Base-by-base conservation (phyloP, 2,888 invertebrate species). In the Sipha maydis region DNA sequence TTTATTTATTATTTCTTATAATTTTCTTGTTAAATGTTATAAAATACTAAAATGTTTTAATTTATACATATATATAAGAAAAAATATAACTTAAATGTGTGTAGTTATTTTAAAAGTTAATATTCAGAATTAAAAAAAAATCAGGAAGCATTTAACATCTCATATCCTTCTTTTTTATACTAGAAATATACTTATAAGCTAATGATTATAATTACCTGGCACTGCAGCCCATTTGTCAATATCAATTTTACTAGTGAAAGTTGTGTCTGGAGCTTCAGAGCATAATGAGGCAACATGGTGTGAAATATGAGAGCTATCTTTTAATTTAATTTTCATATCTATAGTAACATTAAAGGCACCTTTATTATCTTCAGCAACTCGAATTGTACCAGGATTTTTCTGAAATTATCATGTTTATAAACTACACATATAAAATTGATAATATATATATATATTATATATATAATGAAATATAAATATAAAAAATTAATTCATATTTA, bases 301-400 rank as follows among this genome's bases (percentile, higher is more conserved):
- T 61, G 96, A 95, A 90, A 97, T 94, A 90, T 97, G 95, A 34
- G 94, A 93, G 73, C 96, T 95, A 90, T 97, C 94, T 83, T 89
- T 89, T n/a, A 82, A 54, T 91, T 94, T 94, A 54, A 98, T 94
- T 93, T 95, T 95, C 85, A 97, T 95, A 90, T 97, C 97, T 93
- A 98, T 95, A 7, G 96, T 96, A 90, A 95, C 95, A 91, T 96
- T 96, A 82, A 96, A 95, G 91, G 96, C 95, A 5, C 97, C 97
- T 90, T 95, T 94, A 91, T 98, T 97, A 91, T 98, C 97, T 92
- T 98, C 98, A 0, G 98, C 97, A 0, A 95, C 95, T 61, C 98
- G 94, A 73, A 98, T 95, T 28, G 97, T 96, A 89, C 96, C 96
- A 8, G 97, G 96, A 92, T 97, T 97, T 92, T 94, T 94, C 91